Evolutionary conservation across 2,888 invertebrate species (phyloP), one percentile per base, ranked within the genome.

Genomic region (Serripes groenlandicus): DNA sequence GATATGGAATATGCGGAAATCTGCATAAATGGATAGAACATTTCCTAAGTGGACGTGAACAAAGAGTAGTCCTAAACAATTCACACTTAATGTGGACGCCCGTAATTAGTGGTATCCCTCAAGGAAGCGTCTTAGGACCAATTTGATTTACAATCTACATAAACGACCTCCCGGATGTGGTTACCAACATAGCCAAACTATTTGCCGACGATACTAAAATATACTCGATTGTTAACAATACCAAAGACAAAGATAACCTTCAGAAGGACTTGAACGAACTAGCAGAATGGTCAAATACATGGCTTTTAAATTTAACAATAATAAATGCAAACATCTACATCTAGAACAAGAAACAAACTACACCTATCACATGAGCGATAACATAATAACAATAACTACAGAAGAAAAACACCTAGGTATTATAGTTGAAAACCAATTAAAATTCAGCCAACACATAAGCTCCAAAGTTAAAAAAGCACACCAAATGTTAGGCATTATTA

Each of bases 121-220:
- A 69, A 30, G 69, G 69, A 7, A 26, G 21, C 18, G 69, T 69
- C n/a, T 35, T 69, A 7, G 69, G 69, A 5, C 69, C 69, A 30
- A 23, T 69, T 23, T 30, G 11, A 52, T 69, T 69, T 49, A 7
- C 30, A 21, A 35, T 42, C 4, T 35, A 37, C 26, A 68, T 68
- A 68, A 68, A 68, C 37, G 68, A 68, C 26, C 35, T 68, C 11
- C 68, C 42, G 9, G 68, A 42, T 21, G 30, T 15, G 18, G 28
- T 42, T 15, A n/a, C 7, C 18, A 23, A 23, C 21, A 35, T 9
- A 15, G 68, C 26, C 15, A n/a, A 21, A 5, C 26, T 68, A 23
- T 68, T 68, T 42, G 68, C 68, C 5, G 68, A 68, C 26, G 68
- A 68, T 26, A 37, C 37, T 23, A n/a, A n/a, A 21, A 15, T 68